Percentiles rank a stretch among this genome's conserved stretches.
These are phyloP conservation scores for Percopsis transmontana DNA, from an alignment of 2,113 vertebrate genomes.

Conservation along the genomic window DNA sequence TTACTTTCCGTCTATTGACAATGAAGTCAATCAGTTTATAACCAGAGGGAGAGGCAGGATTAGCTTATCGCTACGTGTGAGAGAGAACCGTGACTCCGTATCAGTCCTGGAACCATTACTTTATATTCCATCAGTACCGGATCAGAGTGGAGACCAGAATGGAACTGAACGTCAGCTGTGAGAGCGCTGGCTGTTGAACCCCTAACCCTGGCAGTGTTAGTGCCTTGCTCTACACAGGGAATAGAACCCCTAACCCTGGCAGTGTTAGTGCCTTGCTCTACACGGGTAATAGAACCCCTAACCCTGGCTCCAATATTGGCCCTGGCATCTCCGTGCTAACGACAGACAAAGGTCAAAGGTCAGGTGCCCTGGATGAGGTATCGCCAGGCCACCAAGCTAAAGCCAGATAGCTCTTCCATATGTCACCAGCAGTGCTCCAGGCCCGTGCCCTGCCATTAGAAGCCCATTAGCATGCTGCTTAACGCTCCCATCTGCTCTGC, in stretches of 20 bases:
- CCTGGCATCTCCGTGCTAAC: no score
- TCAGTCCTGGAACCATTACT: conserved; percentile 2
- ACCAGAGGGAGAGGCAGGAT: conserved; percentile 13
- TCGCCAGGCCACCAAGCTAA: neutral
- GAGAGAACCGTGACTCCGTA: neutral
- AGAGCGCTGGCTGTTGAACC: no score
- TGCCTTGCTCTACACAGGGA: neutral
- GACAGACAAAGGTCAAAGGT: neutral
- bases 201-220: no score
- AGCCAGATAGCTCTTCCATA: conserved; percentile 21
- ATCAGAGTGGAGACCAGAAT: conserved; percentile 12
- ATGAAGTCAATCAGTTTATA: neutral
- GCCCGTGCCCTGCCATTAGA: neutral
- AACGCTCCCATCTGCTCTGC: no score
- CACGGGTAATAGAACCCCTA: no score
- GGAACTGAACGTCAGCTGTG: neutral
- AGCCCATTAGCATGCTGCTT: conserved; percentile 1
- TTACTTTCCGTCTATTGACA: neutral
- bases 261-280: no score
- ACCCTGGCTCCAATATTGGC: no score
- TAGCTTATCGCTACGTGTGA: conserved; percentile 8
- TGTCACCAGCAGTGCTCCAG: neutral
- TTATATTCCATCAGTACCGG: conserved; percentile 2
- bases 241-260: neutral
- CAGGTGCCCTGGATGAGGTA: neutral